Conservation (phyloP, 1,140 invertebrate genomes). For the Sycophila sp. region DNA sequence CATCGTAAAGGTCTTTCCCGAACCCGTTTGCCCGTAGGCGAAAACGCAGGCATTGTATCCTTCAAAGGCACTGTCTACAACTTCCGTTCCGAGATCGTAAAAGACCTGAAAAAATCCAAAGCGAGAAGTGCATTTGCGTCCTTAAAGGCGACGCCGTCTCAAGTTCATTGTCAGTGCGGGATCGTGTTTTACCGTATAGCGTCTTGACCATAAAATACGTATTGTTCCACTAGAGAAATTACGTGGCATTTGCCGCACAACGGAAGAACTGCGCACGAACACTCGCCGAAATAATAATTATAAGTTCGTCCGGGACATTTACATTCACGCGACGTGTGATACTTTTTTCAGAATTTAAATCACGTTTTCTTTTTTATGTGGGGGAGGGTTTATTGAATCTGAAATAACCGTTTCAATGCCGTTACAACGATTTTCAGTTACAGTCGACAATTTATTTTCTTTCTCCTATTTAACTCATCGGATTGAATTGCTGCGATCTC, state of each 20-base stretch:
- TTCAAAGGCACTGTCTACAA: conserved; percentile 93
- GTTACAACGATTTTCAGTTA: too few species aligned
- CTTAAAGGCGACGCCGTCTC: neutral
- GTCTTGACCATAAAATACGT: neutral
- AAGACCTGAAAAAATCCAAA: conserved; percentile 73
- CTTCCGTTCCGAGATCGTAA: conserved; percentile 87
- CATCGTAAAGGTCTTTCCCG: conserved; percentile 98
- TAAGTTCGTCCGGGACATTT: neutral
- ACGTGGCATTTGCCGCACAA: neutral
- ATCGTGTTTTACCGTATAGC: neutral
- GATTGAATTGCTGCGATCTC: too few species aligned
- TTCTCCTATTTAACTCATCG: too few species aligned
- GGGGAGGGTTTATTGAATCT: too few species aligned
- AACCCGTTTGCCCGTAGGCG: conserved; percentile 94
- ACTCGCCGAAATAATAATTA: neutral
- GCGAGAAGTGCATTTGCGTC: neutral
- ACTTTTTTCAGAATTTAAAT: too few species aligned
- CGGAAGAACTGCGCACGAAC: neutral
- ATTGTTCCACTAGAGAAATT: neutral
- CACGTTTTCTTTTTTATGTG: too few species aligned
- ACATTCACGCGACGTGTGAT: neutral
- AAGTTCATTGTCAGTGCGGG: neutral
- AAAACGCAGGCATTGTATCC: conserved; percentile 99
- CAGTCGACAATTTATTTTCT: too few species aligned
- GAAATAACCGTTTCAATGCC: too few species aligned